Evolutionary conservation across 2,888 invertebrate species (phyloP).

Genomic region (Temnothorax rugatulus): DNA sequence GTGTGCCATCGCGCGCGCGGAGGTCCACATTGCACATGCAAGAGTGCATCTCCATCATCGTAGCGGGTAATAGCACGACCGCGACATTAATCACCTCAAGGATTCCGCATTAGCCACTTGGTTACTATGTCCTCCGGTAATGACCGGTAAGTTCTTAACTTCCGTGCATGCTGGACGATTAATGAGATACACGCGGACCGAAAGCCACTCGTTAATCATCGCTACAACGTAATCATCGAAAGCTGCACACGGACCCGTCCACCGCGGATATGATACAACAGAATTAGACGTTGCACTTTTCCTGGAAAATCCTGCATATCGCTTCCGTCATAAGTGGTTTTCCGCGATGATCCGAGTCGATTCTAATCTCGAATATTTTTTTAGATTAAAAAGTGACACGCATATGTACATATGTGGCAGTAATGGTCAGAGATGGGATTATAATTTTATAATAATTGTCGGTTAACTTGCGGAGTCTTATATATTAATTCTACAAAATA

Average conservation of each 20-base stretch:
- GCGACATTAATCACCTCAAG: conserved; percentile 70
- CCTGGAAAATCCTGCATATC: conserved; percentile 48
- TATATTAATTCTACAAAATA: not conserved
- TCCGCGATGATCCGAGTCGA: conserved; percentile 51
- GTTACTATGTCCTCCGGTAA: conserved; percentile 68
- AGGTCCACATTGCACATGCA: conserved; percentile 58
- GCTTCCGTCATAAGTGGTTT: not conserved
- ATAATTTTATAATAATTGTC: not conserved
- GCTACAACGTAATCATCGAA: conserved; percentile 75
- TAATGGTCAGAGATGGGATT: not conserved
- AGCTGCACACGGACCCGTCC: conserved; percentile 55
- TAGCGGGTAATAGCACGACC: conserved; percentile 49
- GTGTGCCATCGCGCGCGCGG: conserved; percentile 61
- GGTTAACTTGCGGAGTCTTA: not conserved
- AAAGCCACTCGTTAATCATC: conserved; percentile 74
- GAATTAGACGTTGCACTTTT: conserved; percentile 62
- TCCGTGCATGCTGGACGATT: conserved; percentile 69
- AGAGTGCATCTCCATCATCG: conserved; percentile 63
- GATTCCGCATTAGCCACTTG: conserved; percentile 65
- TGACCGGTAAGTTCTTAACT: conserved; percentile 69
- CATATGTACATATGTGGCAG: not conserved
- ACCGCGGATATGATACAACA: conserved; percentile 55
- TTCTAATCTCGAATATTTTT: conserved; percentile 18
- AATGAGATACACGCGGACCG: conserved; percentile 71
- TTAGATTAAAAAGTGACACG: not conserved